Conservation (phyloP, 2,888 invertebrate genomes). For the Helicoverpa assulta region DNA sequence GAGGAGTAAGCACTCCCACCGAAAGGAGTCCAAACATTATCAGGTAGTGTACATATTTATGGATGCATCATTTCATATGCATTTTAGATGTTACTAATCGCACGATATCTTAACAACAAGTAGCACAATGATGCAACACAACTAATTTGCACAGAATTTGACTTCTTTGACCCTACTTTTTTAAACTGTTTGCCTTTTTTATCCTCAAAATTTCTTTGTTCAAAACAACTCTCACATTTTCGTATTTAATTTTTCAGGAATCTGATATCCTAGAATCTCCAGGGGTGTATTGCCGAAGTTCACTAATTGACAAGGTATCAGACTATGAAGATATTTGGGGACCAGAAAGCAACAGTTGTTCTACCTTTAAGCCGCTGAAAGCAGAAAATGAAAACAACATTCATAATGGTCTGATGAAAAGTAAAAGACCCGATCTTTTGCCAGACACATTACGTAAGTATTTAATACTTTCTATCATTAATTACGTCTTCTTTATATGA, state of each 20-base stretch:
- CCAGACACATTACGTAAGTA: conserved; percentile 90
- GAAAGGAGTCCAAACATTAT: conserved; percentile 93
- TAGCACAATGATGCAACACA: conserved; percentile 14
- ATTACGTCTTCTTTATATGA: not conserved
- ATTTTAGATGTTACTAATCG: conserved; percentile 74
- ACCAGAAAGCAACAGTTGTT: conserved; percentile 89
- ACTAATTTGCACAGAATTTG: conserved; percentile 5
- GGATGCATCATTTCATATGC: conserved; percentile 51
- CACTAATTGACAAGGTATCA: conserved; percentile 97
- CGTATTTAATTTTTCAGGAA: conserved; percentile 85
- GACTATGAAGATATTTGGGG: conserved; percentile 99
- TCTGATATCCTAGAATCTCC: conserved; percentile 96
- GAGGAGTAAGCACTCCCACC: conserved; percentile 89
- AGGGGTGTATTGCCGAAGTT: conserved; percentile 95
- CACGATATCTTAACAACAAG: conserved; percentile 57
- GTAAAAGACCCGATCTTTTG: conserved; percentile 90
- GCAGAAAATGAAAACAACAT: conserved; percentile 81
- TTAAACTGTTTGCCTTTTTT: not conserved
- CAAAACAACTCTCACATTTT: not conserved
- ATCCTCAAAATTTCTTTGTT: not conserved
- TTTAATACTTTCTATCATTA: not conserved
- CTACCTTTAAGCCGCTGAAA: conserved; percentile 86
- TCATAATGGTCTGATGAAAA: conserved; percentile 88
- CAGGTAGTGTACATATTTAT: conserved; percentile 85
- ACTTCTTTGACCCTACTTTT: not conserved